Evolutionary conservation across 2,797 vertebrate genomes (phyloP).

Genomic region (Pipistrellus nathusii): DNA sequence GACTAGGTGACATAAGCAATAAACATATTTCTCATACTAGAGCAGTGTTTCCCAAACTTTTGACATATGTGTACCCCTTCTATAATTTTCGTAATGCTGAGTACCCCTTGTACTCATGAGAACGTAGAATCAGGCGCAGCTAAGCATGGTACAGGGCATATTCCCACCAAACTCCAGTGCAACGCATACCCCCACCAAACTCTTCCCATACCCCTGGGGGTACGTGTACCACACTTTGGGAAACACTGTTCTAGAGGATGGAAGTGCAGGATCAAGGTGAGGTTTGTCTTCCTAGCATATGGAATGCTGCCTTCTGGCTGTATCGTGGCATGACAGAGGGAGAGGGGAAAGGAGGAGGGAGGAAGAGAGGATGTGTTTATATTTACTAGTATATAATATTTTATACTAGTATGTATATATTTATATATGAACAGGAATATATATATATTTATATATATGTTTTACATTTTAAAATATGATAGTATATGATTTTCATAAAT

Average conservation of each 20-base stretch:
- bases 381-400: background rate
- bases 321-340: background rate
- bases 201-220: no score
- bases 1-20: background rate
- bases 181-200: no score
- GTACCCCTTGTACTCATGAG: no score
- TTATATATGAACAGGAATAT: background rate
- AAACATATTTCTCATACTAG: background rate
- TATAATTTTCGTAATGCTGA: no score
- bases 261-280: background rate
- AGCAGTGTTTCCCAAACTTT: no score
- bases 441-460: background rate
- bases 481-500: background rate
- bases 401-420: background rate
- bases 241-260: background rate
- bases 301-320: background rate
- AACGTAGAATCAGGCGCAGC: no score
- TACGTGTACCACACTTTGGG: no score
- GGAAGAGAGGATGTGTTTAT: background rate
- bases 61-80: no score
- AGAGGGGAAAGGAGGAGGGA: background rate
- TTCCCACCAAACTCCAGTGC: no score
- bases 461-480: background rate
- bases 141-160: no score
- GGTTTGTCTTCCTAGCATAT: background rate